Conservation (phyloP, 1,140 invertebrate genomes). For the Stratiolaelaps scimitus region DNA sequence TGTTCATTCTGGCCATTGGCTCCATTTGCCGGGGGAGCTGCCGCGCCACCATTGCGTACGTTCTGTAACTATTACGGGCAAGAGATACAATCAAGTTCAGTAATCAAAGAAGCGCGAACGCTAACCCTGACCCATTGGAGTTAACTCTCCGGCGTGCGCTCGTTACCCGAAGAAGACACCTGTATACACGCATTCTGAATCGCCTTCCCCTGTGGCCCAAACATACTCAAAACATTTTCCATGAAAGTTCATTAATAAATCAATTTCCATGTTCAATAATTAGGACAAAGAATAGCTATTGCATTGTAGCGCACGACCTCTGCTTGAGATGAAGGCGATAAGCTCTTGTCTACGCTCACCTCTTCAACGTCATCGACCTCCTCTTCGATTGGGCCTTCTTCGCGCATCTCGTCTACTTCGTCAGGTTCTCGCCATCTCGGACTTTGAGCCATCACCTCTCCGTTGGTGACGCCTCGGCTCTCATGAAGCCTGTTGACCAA, state of each 20-base stretch:
- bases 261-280: no score
- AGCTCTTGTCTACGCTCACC: background rate
- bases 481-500: no score
- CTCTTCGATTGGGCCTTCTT: slow-evolving; percentile 12
- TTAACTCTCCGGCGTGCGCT: no score
- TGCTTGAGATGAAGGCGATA: no score
- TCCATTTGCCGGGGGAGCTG: no score
- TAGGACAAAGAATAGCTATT: background rate
- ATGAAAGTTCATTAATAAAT: no score
- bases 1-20: background rate
- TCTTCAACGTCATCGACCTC: slow-evolving; percentile 17
- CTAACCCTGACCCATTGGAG: no score
- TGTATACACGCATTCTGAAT: background rate
- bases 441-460: background rate
- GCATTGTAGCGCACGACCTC: no score
- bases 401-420: slow-evolving; percentile 11
- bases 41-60: no score
- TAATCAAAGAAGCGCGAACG: no score
- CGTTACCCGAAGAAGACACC: background rate
- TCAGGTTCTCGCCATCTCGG: background rate
- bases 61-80: no score
- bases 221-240: background rate
- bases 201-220: background rate
- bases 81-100: no score
- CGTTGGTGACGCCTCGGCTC: background rate